phyloP scores from a whole-genome alignment of 2,113 vertebrate genomes.

The Xyliphius kryptos region DNA sequence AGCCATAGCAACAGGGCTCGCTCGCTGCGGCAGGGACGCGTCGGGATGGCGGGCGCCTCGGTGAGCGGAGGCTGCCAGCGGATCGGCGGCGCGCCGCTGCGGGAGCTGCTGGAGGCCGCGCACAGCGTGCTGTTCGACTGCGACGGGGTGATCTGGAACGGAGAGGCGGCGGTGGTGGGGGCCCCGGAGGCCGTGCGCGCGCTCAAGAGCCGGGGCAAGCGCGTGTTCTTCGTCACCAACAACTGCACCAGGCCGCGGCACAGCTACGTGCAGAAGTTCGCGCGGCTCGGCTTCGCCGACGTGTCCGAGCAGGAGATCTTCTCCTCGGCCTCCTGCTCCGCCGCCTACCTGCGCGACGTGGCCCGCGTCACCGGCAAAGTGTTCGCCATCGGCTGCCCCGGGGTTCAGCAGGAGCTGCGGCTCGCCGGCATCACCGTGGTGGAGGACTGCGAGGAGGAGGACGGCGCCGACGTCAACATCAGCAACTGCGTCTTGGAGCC shows the following conservation, averaged over 20 bases:
- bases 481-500: conserved; percentile 48
- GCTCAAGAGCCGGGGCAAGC: conserved; percentile 67
- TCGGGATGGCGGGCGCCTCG: conserved; percentile 56
- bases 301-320: conserved; percentile 70
- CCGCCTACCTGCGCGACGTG: conserved; percentile 66
- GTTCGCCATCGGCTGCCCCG: conserved; percentile 74
- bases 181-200: conserved; percentile 71
- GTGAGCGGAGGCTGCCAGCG: conserved; percentile 53
- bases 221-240: conserved; percentile 74
- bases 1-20: conserved; percentile 28
- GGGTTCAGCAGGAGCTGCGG: conserved; percentile 69
- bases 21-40: conserved; percentile 22
- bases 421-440: conserved; percentile 61
- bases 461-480: conserved; percentile 41
- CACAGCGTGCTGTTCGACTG: conserved; percentile 73
- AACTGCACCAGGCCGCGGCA: conserved; percentile 75
- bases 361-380: conserved; percentile 57
- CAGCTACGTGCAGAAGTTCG: conserved; percentile 71
- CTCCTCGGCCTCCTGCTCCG: conserved; percentile 74
- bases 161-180: conserved; percentile 66
- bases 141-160: conserved; percentile 78
- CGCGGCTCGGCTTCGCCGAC: conserved; percentile 67
- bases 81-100: conserved; percentile 59
- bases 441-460: conserved; percentile 46
- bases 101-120: conserved; percentile 65